Conservation (phyloP, 2,797 vertebrate genomes). For the Sylvia borin region DNA sequence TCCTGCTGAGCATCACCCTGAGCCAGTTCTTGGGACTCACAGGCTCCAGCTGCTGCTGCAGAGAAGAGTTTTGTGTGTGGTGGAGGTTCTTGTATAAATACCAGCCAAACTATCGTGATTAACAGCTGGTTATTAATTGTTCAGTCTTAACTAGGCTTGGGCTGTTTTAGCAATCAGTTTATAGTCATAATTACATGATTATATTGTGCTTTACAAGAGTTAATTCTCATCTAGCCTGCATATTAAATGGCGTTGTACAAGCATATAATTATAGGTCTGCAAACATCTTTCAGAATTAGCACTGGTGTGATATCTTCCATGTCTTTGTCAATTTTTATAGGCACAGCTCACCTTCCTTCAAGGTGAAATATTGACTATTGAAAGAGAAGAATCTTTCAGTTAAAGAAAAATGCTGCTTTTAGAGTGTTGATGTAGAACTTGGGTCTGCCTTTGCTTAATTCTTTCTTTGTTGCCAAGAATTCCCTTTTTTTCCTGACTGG, state of each 20-base stretch:
- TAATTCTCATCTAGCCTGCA: neutral
- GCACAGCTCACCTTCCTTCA: neutral
- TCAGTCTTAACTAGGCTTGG: neutral
- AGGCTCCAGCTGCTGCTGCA: neutral
- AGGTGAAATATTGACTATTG: neutral
- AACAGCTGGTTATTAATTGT: neutral
- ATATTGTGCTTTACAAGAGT: neutral
- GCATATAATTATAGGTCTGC: neutral
- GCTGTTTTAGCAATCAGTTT: neutral
- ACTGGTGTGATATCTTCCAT: neutral
- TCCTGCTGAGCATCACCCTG: neutral
- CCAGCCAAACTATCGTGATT: neutral
- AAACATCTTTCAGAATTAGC: neutral
- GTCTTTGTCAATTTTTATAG: neutral
- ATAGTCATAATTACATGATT: neutral
- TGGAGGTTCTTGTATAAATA: neutral
- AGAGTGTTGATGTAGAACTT: neutral
- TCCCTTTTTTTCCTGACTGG: neutral
- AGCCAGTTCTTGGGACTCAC: neutral
- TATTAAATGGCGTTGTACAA: neutral
- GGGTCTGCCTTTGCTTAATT: constrained; percentile 14
- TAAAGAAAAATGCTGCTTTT: neutral
- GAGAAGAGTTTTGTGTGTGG: neutral
- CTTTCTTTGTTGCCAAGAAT: neutral
- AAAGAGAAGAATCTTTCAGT: neutral